These are phyloP conservation scores for Phodopus roborovskii DNA, from an alignment of 2,113 vertebrate species.

Conservation along the genomic window DNA sequence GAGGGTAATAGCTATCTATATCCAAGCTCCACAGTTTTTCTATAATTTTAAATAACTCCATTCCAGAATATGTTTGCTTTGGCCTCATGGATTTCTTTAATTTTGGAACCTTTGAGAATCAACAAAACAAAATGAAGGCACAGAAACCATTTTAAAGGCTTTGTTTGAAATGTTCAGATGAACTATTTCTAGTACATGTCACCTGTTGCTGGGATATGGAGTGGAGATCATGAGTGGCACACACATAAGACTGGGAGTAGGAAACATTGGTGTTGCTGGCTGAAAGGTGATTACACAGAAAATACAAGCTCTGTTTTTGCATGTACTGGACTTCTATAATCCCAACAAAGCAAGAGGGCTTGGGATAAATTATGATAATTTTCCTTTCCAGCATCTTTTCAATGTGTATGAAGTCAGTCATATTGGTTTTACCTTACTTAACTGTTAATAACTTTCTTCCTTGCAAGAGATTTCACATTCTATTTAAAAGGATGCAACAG, in stretches of 20 bases:
- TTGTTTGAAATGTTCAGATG: neutral
- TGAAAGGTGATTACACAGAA: neutral
- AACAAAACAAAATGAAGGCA: neutral
- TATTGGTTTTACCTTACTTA: slow-evolving; percentile 19
- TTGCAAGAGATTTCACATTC: slow-evolving; percentile 1
- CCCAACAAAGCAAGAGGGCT: slow-evolving; percentile 25
- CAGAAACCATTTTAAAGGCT: neutral
- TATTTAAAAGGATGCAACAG: slow-evolving; percentile 19
- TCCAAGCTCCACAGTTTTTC: neutral
- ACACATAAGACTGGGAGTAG: neutral
- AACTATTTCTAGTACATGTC: neutral
- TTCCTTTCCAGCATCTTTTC: neutral
- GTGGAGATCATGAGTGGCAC: neutral
- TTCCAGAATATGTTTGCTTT: neutral
- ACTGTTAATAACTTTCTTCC: neutral
- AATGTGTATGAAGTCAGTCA: neutral
- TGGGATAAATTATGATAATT: neutral
- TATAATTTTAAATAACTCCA: neutral
- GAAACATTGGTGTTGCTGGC: neutral
- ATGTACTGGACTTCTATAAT: neutral
- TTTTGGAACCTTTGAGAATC: slow-evolving; percentile 18
- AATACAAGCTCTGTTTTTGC: neutral
- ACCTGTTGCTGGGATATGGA: neutral
- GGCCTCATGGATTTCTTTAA: neutral
- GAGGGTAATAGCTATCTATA: neutral